Evolutionary conservation across 2,888 invertebrate species (phyloP), one percentile per base, ranked within the genome.

Genomic region (Tridacna gigas): DNA sequence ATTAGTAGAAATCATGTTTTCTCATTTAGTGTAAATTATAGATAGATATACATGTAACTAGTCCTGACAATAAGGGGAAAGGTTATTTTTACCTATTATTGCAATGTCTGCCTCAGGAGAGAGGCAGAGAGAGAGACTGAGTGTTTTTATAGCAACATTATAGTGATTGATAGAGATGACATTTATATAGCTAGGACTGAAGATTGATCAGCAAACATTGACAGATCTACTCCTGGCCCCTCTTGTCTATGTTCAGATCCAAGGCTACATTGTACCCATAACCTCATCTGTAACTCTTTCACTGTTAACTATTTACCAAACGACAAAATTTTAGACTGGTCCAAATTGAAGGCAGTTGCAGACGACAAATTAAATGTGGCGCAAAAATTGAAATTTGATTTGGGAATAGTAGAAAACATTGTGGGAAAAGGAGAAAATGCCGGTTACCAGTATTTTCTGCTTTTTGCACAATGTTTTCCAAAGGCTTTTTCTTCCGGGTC

Each of bases 201-300:
- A 82, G 77, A 83, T 83, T 77, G 83, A 83, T 83, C 83, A 67
- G 28, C 20, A 63, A 76, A 83, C 79, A 80, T 80, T 83, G 83
- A 83, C 74, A 61, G 71, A 79, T 82, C 37, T 61, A 22, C 48
- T 73, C 47, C 63, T 25, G 37, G 28, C 69, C n/a, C n/a, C 69
- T 47, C 45, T 69, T 69, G 69, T 69, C 69, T 69, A 47, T 45
- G 45, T 65, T 18, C 28, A 28, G 65, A 65, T 26, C 26, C 65
- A 65, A 26, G 65, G 65, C 2, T 28, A 28, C 65, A 37, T 37
- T 37, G 37, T 7, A 37, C 37, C 37, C 37, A 37, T 37, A 2
- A 7, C 2, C 37, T 7, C 37, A 37, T 37, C 37, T 37, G 37
- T 37, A 37, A 37, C 37, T 37, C 37, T 37, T 37, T 37, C 37